phyloP scores from a whole-genome alignment of 1,140 invertebrate genomes.

The Diachasma alloeum region DNA sequence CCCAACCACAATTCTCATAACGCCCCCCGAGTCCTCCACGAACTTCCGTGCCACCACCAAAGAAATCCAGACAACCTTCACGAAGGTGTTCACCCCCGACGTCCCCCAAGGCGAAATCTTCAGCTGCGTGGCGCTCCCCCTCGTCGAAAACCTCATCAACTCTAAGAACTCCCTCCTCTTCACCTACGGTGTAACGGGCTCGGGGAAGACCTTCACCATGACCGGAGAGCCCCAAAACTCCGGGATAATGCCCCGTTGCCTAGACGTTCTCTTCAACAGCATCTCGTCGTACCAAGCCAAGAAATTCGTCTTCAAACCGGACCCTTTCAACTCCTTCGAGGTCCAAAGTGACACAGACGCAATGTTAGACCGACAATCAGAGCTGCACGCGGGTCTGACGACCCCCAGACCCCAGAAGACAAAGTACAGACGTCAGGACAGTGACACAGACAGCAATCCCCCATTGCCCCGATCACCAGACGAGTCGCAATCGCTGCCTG shows the following conservation, averaged over 20 bases:
- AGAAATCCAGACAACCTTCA: constrained; percentile 81
- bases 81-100: constrained; percentile 84
- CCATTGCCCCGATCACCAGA: constrained; percentile 46
- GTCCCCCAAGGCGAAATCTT: constrained; percentile 86
- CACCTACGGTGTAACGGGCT: constrained; percentile 96
- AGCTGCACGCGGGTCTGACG: constrained; percentile 56
- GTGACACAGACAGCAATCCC: constrained; percentile 59
- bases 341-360: constrained; percentile 88
- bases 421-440: constrained; percentile 48
- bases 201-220: constrained; percentile 97
- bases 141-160: constrained; percentile 82
- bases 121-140: constrained; percentile 82
- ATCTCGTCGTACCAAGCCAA: constrained; percentile 80
- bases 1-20: constrained; percentile 73
- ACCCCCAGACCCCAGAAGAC: constrained; percentile 54
- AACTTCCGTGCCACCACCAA: constrained; percentile 71
- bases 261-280: constrained; percentile 93
- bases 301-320: constrained; percentile 90
- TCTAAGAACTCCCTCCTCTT: constrained; percentile 92
- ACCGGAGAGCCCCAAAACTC: constrained; percentile 80
- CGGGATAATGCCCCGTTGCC: constrained; percentile 86
- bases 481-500: constrained; percentile 50
- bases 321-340: constrained; percentile 93
- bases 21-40: constrained; percentile 71
- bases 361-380: constrained; percentile 76